phyloP scores from a whole-genome alignment of 2,113 vertebrate species.

The Rhagologus leucostigma region DNA sequence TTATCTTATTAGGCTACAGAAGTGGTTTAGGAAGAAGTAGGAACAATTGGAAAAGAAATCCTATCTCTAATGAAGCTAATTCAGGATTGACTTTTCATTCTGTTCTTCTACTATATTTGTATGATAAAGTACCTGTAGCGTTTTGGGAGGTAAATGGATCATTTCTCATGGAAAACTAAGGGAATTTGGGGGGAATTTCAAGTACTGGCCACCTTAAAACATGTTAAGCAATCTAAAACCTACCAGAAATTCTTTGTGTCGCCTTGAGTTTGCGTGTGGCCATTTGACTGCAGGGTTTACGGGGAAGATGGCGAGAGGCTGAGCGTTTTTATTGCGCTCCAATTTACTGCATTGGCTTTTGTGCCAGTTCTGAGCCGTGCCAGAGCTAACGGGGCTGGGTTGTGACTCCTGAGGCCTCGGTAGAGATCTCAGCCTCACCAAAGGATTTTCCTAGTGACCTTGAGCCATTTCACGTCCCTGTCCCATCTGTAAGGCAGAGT shows the following conservation, averaged over 20 bases:
- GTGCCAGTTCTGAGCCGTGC: neutral
- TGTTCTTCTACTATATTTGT: neutral
- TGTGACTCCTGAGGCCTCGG: neutral
- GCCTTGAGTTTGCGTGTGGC: neutral
- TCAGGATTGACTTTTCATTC: neutral
- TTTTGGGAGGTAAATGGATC: neutral
- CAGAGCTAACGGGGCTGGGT: neutral
- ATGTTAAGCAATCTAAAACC: neutral
- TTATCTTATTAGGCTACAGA: neutral
- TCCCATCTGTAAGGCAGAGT: neutral
- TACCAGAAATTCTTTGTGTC: neutral
- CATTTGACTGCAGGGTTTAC: neutral
- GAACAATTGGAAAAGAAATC: neutral
- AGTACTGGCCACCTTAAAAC: neutral
- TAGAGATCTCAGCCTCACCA: neutral
- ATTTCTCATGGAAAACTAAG: neutral
- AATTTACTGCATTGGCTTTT: neutral
- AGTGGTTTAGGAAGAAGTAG: neutral
- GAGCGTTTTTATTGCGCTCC: neutral
- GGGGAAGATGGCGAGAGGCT: neutral
- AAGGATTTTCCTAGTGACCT: neutral
- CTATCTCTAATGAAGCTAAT: neutral
- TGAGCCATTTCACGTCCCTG: neutral
- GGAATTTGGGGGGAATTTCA: neutral
- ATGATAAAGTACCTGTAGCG: accelerated